Percentiles rank a stretch among this genome's conserved stretches.
Conservation (phyloP, 2,797 vertebrate species). For the Gymnoscopelus braueri region DNA sequence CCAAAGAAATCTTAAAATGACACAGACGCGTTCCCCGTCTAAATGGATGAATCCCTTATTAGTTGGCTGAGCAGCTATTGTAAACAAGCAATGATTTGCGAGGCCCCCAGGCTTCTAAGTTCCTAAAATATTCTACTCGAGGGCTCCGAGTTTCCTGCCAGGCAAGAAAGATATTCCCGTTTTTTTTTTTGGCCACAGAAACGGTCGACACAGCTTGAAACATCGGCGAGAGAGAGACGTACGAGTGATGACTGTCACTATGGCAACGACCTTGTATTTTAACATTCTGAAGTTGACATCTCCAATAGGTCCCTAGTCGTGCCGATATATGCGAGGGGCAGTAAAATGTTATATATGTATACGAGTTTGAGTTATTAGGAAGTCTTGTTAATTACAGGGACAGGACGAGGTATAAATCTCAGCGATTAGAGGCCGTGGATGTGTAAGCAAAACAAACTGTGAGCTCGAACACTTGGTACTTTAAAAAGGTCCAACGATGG, state of each 20-base stretch:
- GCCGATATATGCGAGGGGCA: conserved; percentile 72
- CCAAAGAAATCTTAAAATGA: too few relatives aligned
- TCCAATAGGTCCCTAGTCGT: conserved; percentile 64
- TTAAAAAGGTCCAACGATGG: conserved; percentile 54
- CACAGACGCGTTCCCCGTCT: too few relatives aligned
- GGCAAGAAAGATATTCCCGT: conserved; percentile 62
- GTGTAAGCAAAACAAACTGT: conserved; percentile 74
- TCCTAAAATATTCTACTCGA: conserved; percentile 54
- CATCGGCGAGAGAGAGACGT: conserved; percentile 48
- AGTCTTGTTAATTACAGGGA: conserved; percentile 78
- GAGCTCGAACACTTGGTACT: conserved; percentile 65
- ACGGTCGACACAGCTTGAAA: conserved; percentile 66
- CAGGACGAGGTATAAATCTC: conserved; percentile 74
- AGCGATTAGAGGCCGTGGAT: conserved; percentile 76
- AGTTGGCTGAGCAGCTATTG: conserved; percentile 1
- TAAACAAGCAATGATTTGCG: conserved; percentile 68
- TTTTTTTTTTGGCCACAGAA: conserved; percentile 63
- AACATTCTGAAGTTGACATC: conserved; percentile 67
- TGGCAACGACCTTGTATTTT: conserved; percentile 78
- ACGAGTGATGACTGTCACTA: conserved; percentile 75
- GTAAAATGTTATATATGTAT: conserved; percentile 73
- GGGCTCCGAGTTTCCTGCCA: conserved; percentile 51
- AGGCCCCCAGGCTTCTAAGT: conserved; percentile 46
- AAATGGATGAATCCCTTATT: conserved; percentile 17
- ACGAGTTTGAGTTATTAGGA: conserved; percentile 80